These are phyloP conservation scores for Synanthedon myopaeformis DNA, from an alignment of 2,888 invertebrate genomes.

Conservation along the genomic window DNA sequence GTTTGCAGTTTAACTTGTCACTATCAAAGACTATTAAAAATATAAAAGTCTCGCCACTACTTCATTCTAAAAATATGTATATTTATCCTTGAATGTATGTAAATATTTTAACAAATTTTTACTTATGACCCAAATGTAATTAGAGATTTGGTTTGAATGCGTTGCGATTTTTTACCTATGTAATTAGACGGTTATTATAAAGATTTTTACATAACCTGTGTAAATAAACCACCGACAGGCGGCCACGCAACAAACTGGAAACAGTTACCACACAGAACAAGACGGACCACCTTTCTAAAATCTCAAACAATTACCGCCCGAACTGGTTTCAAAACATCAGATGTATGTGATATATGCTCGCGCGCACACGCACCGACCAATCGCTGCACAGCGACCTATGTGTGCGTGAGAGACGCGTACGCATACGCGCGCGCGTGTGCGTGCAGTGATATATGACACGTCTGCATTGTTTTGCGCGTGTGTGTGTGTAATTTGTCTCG, in stretches of 20 bases:
- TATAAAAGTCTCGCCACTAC: too few species aligned
- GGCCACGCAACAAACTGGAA: conserved; percentile 25
- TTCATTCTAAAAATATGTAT: too few species aligned
- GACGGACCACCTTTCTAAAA: conserved; percentile 62
- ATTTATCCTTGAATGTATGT: too few species aligned
- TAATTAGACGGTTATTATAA: not conserved
- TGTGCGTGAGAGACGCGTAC: conserved; percentile 21
- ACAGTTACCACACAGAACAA: conserved; percentile 39
- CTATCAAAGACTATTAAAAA: too few species aligned
- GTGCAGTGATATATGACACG: conserved; percentile 28
- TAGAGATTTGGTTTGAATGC: too few species aligned
- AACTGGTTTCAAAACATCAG: conserved; percentile 51
- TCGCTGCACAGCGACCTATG: conserved; percentile 13
- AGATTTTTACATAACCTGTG: conserved; percentile 19
- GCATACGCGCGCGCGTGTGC: conserved; percentile 9
- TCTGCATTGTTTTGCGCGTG: conserved; percentile 6
- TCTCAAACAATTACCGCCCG: conserved; percentile 51
- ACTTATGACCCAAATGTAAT: too few species aligned
- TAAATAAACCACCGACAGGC: conserved; percentile 9
- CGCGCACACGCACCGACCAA: conserved; percentile 32
- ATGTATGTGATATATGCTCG: conserved; percentile 31
- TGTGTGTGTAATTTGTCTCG: conserved; percentile 28
- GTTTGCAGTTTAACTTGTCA: too few species aligned
- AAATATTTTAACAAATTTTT: too few species aligned
- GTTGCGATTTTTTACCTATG: not conserved